These are phyloP conservation scores for Rousettus madagascariensis DNA, from an alignment of 2,797 vertebrate species.

Conservation along the genomic window DNA sequence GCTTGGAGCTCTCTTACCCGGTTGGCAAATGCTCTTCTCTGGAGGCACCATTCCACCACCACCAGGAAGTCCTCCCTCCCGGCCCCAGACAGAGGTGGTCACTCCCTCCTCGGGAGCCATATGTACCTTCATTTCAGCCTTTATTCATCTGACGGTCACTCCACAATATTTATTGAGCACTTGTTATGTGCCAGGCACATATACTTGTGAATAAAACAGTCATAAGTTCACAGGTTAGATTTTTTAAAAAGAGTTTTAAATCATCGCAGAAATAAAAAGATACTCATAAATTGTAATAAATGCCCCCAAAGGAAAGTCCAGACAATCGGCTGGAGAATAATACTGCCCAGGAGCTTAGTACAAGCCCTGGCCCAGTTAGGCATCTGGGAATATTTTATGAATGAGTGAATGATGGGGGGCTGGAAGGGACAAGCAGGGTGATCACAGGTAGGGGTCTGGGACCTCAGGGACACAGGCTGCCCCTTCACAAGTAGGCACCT, in stretches of 20 bases:
- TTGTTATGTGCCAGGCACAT: neutral
- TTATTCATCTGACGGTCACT: neutral
- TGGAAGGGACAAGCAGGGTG: no score
- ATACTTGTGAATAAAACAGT: neutral
- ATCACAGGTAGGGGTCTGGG: neutral
- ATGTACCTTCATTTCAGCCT: neutral
- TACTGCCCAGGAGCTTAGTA: accelerated
- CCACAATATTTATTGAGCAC: neutral
- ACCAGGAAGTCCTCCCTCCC: neutral
- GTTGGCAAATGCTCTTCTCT: neutral
- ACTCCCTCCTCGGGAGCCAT: neutral
- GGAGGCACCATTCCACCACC: neutral
- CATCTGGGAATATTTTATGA: neutral
- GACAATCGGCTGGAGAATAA: neutral
- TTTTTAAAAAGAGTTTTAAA: neutral
- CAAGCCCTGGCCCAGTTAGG: neutral
- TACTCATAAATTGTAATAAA: neutral
- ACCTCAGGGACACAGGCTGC: neutral
- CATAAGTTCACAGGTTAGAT: neutral
- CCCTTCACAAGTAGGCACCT: neutral
- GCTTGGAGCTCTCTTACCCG: neutral
- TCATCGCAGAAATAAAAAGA: neutral
- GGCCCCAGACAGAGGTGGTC: neutral
- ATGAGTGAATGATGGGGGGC: neutral
- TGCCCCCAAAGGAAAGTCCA: neutral